Evolutionary conservation across 1,140 invertebrate species (phyloP).

Genomic region (Dufourea novaeangliae): DNA sequence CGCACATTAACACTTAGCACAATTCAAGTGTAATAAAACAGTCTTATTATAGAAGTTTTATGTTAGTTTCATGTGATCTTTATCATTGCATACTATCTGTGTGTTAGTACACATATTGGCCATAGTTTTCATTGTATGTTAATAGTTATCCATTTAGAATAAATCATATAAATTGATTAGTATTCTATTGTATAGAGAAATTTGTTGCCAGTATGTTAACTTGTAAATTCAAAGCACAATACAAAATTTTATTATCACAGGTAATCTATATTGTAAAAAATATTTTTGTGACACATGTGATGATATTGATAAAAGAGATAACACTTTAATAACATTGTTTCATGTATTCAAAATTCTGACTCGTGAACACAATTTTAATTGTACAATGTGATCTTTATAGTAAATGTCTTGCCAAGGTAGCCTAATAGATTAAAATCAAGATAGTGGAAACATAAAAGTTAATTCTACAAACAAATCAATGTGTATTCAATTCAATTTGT

Average conservation of each 20-base stretch:
- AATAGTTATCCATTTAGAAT: conserved; percentile 9
- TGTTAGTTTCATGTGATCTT: conserved; percentile 6
- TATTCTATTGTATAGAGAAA: neutral
- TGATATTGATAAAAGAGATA: conserved; percentile 3
- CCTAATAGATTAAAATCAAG: conserved; percentile 25
- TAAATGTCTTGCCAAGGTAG: conserved; percentile 45
- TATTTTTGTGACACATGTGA: conserved; percentile 30
- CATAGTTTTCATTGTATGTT: neutral
- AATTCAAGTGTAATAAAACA: conserved; percentile 8
- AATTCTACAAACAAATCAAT: neutral
- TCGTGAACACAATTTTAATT: neutral
- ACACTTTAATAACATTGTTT: neutral
- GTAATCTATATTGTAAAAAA: neutral
- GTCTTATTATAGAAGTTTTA: conserved; percentile 17
- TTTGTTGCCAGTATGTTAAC: neutral
- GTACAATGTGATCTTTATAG: conserved; percentile 14
- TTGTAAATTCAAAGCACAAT: conserved; percentile 2
- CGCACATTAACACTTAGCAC: conserved; percentile 33
- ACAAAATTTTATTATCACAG: conserved; percentile 14
- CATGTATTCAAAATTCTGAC: neutral
- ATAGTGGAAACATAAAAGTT: conserved; percentile 4
- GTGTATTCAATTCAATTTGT: conserved; percentile 32
- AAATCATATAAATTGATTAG: neutral
- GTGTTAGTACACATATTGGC: neutral
- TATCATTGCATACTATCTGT: neutral